Conservation (phyloP, 2,797 vertebrate genomes). For the Carduelis carduelis region DNA sequence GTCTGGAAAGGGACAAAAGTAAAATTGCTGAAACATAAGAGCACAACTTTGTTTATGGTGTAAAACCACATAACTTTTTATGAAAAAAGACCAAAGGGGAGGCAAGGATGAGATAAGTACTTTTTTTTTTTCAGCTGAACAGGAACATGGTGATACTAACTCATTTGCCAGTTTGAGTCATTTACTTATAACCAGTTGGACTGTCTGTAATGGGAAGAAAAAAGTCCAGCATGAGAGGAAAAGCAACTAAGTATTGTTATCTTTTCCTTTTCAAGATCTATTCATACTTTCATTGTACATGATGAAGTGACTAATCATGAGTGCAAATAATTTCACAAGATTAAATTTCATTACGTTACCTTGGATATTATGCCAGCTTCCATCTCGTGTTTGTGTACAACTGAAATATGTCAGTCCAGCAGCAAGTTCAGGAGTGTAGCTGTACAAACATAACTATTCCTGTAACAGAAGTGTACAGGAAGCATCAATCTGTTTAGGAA, state of each 20-base stretch:
- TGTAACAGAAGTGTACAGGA: not conserved
- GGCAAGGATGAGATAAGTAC: not conserved
- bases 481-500: not conserved
- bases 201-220: not conserved
- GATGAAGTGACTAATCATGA: not conserved
- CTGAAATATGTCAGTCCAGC: not conserved
- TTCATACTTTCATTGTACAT: not conserved
- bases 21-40: not conserved
- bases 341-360: not conserved
- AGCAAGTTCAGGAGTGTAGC: not conserved
- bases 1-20: not conserved
- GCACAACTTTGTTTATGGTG: not conserved
- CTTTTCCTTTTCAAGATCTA: not conserved
- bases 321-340: not conserved
- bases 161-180: not conserved
- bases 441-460: not conserved
- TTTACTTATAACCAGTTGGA: not conserved
- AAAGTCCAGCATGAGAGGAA: not conserved
- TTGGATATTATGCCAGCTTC: not conserved
- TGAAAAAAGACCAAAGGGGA: not conserved
- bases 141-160: not conserved
- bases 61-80: not conserved
- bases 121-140: not conserved
- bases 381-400: not conserved
- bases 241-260: not conserved